Conservation (phyloP, 2,113 vertebrate genomes). For the Cephalopholis sonnerati region DNA sequence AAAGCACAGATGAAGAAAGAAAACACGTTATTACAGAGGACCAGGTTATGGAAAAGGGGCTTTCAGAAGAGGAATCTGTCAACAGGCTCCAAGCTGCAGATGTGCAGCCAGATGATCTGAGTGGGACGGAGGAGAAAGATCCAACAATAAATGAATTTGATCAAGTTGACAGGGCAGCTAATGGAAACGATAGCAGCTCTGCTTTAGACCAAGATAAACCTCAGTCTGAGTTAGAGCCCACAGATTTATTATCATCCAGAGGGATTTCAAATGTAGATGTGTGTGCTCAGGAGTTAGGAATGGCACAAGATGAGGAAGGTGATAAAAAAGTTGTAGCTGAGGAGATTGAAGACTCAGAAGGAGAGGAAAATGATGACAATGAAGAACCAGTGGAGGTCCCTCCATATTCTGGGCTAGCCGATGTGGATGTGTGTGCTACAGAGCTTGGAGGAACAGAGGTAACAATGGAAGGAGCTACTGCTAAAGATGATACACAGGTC, state of each 20-base stretch:
- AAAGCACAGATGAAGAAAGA: conserved; percentile 14
- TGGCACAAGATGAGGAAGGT: conserved; percentile 5
- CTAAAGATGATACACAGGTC: conserved; percentile 16
- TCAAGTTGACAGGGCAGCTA: conserved; percentile 22
- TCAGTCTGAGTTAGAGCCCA: conserved; percentile 45
- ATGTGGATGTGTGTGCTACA: conserved; percentile 56
- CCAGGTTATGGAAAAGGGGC: not conserved
- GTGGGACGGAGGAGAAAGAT: conserved; percentile 10
- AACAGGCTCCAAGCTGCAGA: conserved; percentile 39
- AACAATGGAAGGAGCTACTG: not conserved
- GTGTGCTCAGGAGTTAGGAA: conserved; percentile 61
- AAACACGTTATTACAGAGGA: conserved; percentile 1
- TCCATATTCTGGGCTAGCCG: conserved; percentile 32
- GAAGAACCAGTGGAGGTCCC: conserved; percentile 24
- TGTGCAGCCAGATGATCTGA: conserved; percentile 47
- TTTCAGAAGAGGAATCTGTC: conserved; percentile 25
- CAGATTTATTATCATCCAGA: conserved; percentile 23
- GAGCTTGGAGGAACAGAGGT: conserved; percentile 51
- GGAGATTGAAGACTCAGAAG: conserved; percentile 9
- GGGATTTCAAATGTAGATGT: conserved; percentile 59
- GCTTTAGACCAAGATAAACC: conserved; percentile 33
- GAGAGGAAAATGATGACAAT: conserved; percentile 23
- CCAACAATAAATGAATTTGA: conserved; percentile 24
- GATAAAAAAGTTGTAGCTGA: conserved; percentile 19
- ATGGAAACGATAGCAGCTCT: conserved; percentile 40